Base-by-base conservation (phyloP, 2,888 invertebrate species). In the Apamea monoglypha region DNA sequence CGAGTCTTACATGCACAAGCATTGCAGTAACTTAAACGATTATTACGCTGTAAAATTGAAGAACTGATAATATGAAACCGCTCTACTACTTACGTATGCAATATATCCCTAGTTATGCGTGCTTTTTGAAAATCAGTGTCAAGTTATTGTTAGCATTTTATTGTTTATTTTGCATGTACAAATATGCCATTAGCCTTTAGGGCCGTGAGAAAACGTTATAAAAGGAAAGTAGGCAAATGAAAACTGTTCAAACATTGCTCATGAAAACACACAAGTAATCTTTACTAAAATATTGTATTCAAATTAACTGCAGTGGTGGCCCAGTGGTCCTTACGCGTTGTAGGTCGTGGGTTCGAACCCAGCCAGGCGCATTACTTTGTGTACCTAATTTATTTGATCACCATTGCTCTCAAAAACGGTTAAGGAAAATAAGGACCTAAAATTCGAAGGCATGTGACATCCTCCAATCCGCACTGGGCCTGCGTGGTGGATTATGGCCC, bases 31-130 rank as follows among this genome's bases (percentile, higher is more conserved):
- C 83, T 69, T 56, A 82, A 70, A 80, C 74, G 76, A 90, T 91
- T 89, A 91, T 87, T 82, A 78, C 83, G 86, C 81, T 84, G 87
- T 92, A 87, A 92, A 92, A 90, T 83, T 85, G 66, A 84, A 79
- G 70, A 73, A 82, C 83, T 87, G 84, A 88, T 88, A 89, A 80
- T 80, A 78, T 66, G 72, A 76, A 66, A 53, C 50, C 12, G 67
- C 32, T 81, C 56, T 50, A 75, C 61, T 73, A 32, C 5, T 64
- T n/a, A n/a, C 12, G n/a, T 64, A 56, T 53, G 40, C 7, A 61
- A 47, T 56, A 69, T 59, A 50, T 18, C 14, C 32, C 8, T 12
- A 36, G 25, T 7, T 1, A 71, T 16, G 36, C 4, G 14, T 64
- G 36, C 3, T 68, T 75, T 71, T 56, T 36, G 32, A 29, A 76